Percentiles rank a stretch among this genome's conserved stretches.
Conservation (phyloP, 1,140 invertebrate genomes). For the Mylabris phalerata region DNA sequence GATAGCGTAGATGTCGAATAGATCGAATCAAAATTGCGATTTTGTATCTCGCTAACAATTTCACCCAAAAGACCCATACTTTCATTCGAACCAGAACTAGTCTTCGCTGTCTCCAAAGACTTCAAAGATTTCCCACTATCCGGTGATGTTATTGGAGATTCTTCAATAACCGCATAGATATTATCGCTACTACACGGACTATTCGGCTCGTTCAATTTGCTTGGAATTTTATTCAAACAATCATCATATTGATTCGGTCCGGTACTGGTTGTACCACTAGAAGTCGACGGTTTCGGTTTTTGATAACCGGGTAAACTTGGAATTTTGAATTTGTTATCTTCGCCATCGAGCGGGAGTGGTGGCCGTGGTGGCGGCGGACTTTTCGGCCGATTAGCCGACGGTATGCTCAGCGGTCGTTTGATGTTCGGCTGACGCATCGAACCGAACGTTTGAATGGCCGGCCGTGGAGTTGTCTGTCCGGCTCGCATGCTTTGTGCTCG, state of each 20-base stretch:
- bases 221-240: slow-evolving; percentile 59
- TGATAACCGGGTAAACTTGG: slow-evolving; percentile 49
- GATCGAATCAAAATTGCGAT: slow-evolving; percentile 76
- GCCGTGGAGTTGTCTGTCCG: slow-evolving; percentile 48
- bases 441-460: slow-evolving; percentile 66
- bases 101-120: slow-evolving; percentile 45
- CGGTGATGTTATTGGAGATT: slow-evolving; percentile 47
- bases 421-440: slow-evolving; percentile 62
- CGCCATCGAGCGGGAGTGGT: slow-evolving; percentile 40
- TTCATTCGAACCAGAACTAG: slow-evolving; percentile 46
- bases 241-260: slow-evolving; percentile 62
- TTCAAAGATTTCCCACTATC: slow-evolving; percentile 50
- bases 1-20: slow-evolving; percentile 67
- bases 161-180: slow-evolving; percentile 81
- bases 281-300: slow-evolving; percentile 37
- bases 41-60: slow-evolving; percentile 80
- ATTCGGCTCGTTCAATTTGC: slow-evolving; percentile 51
- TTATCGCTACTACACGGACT: slow-evolving; percentile 57
- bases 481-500: slow-evolving; percentile 71
- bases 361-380: slow-evolving; percentile 59
- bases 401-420: slow-evolving; percentile 64
- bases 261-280: slow-evolving; percentile 38
- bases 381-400: slow-evolving; percentile 51
- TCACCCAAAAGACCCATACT: slow-evolving; percentile 69
- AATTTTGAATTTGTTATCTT: slow-evolving; percentile 40